Evolutionary conservation across 2,797 vertebrate species (phyloP).

Genomic region (Taenioides sp.): DNA sequence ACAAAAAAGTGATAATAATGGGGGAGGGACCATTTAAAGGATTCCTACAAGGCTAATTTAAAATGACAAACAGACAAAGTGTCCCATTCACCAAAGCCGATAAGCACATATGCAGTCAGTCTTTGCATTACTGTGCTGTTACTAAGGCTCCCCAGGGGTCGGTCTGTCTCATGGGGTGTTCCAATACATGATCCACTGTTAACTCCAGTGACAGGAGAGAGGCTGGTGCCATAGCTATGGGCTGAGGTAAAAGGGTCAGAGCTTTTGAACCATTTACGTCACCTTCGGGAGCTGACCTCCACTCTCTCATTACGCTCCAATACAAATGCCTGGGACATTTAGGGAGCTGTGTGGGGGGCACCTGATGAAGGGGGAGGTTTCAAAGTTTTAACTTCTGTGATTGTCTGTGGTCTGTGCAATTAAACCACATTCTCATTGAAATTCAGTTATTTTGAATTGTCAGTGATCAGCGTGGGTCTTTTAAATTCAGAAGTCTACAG

Average conservation of each 20-base stretch:
- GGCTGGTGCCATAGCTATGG: slow-evolving; percentile 17
- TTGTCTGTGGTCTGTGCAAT: too few relatives aligned
- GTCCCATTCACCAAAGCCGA: slow-evolving; percentile 9
- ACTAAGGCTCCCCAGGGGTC: slow-evolving; percentile 14
- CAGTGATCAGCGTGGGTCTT: too few relatives aligned
- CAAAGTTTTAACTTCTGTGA: too few relatives aligned
- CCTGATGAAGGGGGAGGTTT: too few relatives aligned
- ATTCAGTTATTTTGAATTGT: too few relatives aligned
- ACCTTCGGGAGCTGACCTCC: slow-evolving; percentile 27
- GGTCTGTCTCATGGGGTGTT: slow-evolving; percentile 4
- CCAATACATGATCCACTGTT: slow-evolving; percentile 6
- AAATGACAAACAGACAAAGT: slow-evolving; percentile 19
- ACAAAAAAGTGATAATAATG: slow-evolving; percentile 1
- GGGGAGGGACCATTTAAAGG: slow-evolving; percentile 6
- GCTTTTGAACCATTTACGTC: slow-evolving; percentile 26
- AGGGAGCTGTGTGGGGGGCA: background rate
- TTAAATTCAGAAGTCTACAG: too few relatives aligned
- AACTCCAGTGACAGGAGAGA: slow-evolving; percentile 39
- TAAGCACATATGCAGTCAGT: slow-evolving; percentile 8
- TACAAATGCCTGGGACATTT: slow-evolving; percentile 24
- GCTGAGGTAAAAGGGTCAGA: slow-evolving; percentile 43
- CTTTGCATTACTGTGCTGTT: background rate
- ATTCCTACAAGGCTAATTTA: slow-evolving; percentile 7
- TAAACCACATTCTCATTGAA: too few relatives aligned
- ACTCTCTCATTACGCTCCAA: slow-evolving; percentile 26